Conservation (phyloP, 2,797 vertebrate species). For the Myotis findleyi region DNA sequence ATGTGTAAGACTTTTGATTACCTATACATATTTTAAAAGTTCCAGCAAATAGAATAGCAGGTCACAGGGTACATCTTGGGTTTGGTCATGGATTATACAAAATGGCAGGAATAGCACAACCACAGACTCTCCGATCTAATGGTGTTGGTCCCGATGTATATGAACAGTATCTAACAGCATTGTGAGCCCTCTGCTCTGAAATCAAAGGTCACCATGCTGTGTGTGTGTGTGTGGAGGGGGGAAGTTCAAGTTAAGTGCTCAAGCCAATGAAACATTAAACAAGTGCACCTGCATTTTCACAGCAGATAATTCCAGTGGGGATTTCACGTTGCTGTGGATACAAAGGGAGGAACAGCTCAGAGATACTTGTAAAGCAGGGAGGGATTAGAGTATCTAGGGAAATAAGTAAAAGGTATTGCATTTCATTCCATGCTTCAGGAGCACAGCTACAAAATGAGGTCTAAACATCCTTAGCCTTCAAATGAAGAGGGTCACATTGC, state of each 20-base stretch:
- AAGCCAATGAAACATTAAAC: conserved; percentile 83
- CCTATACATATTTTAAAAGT: conserved; percentile 14
- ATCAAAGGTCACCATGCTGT: conserved; percentile 72
- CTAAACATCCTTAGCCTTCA: conserved; percentile 77
- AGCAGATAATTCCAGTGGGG: conserved; percentile 89
- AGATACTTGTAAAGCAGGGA: conserved; percentile 87
- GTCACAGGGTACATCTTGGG: background rate
- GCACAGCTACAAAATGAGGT: conserved; percentile 78
- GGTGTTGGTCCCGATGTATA: background rate
- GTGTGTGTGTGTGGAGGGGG: background rate
- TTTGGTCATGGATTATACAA: background rate
- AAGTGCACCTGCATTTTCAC: conserved; percentile 88
- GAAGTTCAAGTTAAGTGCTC: conserved; percentile 83
- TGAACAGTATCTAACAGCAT: background rate
- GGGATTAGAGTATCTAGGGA: conserved; percentile 92
- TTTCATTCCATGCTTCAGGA: conserved; percentile 85
- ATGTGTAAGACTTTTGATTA: conserved; percentile 17
- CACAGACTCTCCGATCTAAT: background rate
- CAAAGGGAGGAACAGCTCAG: conserved; percentile 88
- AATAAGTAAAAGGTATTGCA: conserved; percentile 89
- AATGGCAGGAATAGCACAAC: conserved; percentile 3
- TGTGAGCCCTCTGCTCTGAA: conserved; percentile 58
- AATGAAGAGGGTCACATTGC: conserved; percentile 75
- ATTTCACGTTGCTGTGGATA: conserved; percentile 92
- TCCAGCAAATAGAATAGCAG: background rate